Conservation (phyloP, 1,140 invertebrate genomes). For the Chironomus tepperi region DNA sequence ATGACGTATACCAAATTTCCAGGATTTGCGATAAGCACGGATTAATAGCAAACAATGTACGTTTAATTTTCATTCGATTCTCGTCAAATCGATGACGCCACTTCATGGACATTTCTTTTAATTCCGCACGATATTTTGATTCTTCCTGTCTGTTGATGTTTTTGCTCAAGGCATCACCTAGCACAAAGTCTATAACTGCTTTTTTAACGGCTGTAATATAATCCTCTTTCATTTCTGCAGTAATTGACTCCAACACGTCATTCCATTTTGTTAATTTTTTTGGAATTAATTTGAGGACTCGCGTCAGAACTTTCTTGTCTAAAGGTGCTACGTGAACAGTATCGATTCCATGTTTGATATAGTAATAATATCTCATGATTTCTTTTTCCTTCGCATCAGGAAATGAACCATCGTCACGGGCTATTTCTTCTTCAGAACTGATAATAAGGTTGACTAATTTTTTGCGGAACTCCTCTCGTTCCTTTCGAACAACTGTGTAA, state of each 20-base stretch:
- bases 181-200: constrained; percentile 77
- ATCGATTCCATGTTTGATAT: constrained; percentile 79
- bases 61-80: constrained; percentile 44
- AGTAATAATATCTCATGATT: constrained; percentile 78
- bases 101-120: constrained; percentile 38
- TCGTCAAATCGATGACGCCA: constrained; percentile 42
- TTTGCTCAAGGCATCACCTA: constrained; percentile 54
- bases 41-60: constrained; percentile 69
- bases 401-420: constrained; percentile 39
- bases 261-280: constrained; percentile 48
- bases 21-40: constrained; percentile 71
- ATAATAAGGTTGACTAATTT: constrained; percentile 67
- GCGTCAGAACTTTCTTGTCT: constrained; percentile 49
- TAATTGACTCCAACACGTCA: constrained; percentile 45
- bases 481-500: constrained; percentile 58
- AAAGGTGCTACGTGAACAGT: constrained; percentile 76
- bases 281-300: constrained; percentile 44
- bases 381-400: constrained; percentile 56
- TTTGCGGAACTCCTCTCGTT: constrained; percentile 71
- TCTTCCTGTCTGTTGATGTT: constrained; percentile 3
- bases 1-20: constrained; percentile 62
- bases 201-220: constrained; percentile 81
- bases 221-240: constrained; percentile 62
- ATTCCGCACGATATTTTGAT: constrained; percentile 47
- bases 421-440: constrained; percentile 40